phyloP scores from a whole-genome alignment of 2,797 vertebrate genomes.

The Chaetodon trifasciatus region DNA sequence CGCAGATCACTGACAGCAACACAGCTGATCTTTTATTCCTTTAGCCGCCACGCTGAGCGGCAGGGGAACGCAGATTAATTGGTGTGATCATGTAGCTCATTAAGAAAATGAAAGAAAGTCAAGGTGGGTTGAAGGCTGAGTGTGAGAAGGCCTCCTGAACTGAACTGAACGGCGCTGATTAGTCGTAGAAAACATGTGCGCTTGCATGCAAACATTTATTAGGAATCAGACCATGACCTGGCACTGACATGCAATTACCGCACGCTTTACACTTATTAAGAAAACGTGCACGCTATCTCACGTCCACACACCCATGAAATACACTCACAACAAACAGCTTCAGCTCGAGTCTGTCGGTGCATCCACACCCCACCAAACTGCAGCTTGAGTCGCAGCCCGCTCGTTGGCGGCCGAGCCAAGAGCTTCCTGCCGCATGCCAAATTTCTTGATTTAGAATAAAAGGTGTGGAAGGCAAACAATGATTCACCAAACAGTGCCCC shows the following conservation, averaged over 20 bases:
- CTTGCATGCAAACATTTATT: constrained; percentile 11
- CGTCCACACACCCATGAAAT: constrained; percentile 9
- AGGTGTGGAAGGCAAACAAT: constrained; percentile 37
- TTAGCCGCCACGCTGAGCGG: constrained; percentile 29
- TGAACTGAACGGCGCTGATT: constrained; percentile 8
- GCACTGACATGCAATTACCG: constrained; percentile 9
- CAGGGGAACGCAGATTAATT: constrained; percentile 59
- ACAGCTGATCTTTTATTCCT: constrained; percentile 37
- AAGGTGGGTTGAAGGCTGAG: constrained; percentile 45
- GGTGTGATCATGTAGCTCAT: constrained; percentile 62
- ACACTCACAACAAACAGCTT: background rate
- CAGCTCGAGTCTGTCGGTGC: background rate
- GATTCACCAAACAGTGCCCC: constrained; percentile 24
- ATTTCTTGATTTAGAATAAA: constrained; percentile 45
- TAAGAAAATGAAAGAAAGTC: constrained; percentile 66
- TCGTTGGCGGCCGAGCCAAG: background rate
- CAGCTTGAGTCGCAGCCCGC: constrained; percentile 28
- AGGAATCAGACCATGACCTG: constrained; percentile 7
- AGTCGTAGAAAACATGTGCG: constrained; percentile 20
- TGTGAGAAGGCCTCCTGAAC: background rate
- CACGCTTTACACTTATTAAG: constrained; percentile 19
- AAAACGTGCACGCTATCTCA: background rate
- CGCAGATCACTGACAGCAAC: constrained; percentile 46
- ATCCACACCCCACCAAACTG: background rate
- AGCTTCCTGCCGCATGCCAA: constrained; percentile 15